Evolutionary conservation across 2,888 invertebrate species (phyloP), one percentile per base, ranked within the genome.

Genomic region (Campoletis raptor): DNA sequence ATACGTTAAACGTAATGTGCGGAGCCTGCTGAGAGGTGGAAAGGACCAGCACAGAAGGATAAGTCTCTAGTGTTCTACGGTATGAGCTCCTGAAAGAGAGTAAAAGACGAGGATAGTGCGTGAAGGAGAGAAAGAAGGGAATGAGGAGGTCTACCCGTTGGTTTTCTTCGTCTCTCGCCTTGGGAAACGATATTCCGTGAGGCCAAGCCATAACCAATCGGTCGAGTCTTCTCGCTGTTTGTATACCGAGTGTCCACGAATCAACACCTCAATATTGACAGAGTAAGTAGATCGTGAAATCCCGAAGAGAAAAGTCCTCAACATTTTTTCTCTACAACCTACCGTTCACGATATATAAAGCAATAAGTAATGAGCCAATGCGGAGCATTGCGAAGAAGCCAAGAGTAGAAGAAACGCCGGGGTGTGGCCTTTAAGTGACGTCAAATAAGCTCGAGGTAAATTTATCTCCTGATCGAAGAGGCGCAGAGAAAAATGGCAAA

Each of bases 191-290:
- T 69, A 79, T 88, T 88, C 87, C 87, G 81, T 84, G 85, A 84
- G 77, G 84, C 87, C 87, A 89, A 85, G 88, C 89, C 88, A 88
- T 86, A 88, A 88, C 89, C 89, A 88, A 89, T 89, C 88, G 85
- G 86, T 89, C 81, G 87, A 89, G 85, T 85, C 81, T 81, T 74
- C 73, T 69, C 84, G 69, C 76, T 81, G 79, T 74, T 73, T 81
- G 69, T 64, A 74, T 74, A 61, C 30, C 24, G 57, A 61, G 57
- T 61, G 57, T 30, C 57, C 57, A 12, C 24, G 21, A 61, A 30
- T 61, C 30, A 61, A 30, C 30, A n/a, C 5, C 24, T 24, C 30
- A 0, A 12, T 15, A 61, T 61, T 15, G 15, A 12, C 57, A 12
- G 24, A 7, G 2, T 24, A 30, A 24, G 57, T 57, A 24, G 24